Evolutionary conservation across 2,888 invertebrate species (phyloP).

Genomic region (Crepidodera aurea): DNA sequence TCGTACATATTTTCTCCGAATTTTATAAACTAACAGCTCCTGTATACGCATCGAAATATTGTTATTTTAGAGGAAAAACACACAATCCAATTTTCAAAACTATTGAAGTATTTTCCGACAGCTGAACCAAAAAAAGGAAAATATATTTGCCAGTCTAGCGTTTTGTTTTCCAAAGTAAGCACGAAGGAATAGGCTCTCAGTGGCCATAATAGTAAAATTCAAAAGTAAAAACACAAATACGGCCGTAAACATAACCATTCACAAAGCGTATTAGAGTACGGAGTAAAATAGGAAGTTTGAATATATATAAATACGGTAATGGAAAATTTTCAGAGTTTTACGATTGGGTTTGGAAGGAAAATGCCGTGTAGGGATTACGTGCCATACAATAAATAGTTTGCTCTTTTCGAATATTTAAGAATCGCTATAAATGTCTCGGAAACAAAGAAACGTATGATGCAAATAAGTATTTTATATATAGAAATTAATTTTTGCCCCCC

Average conservation of each 20-base stretch:
- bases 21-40: no score
- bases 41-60: no score
- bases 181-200: slow-evolving; percentile 39
- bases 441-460: no score
- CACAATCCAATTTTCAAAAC: no score
- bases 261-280: slow-evolving; percentile 35
- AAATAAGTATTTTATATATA: no score
- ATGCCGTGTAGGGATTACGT: background rate
- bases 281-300: slow-evolving; percentile 40
- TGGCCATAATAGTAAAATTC: slow-evolving; percentile 44
- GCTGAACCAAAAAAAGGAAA: no score
- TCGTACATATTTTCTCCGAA: no score
- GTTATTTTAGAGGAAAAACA: no score
- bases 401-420: slow-evolving; percentile 1
- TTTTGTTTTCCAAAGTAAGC: slow-evolving; percentile 30
- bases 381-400: background rate
- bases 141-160: background rate
- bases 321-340: slow-evolving; percentile 39
- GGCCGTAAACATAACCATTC: slow-evolving; percentile 43
- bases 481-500: no score
- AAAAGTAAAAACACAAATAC: slow-evolving; percentile 44
- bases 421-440: no score
- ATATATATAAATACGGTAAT: slow-evolving; percentile 45
- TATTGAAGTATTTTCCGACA: no score
- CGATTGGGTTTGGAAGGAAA: background rate